Percentiles rank a stretch among this genome's conserved stretches.
Conservation (phyloP, 2,888 invertebrate genomes). For the Drosophila cyrtoloma region DNA sequence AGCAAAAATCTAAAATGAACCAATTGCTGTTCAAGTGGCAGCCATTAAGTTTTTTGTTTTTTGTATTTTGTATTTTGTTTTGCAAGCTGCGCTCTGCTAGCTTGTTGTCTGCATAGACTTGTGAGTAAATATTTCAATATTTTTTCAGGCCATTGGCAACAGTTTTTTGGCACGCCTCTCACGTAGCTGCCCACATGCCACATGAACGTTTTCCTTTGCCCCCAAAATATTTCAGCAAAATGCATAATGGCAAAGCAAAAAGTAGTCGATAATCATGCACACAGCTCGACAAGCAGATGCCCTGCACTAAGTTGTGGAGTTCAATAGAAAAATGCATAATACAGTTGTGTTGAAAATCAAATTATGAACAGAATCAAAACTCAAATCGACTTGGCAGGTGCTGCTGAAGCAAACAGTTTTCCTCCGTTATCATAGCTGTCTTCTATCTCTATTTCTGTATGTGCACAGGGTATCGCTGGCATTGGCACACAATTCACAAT, state of each 20-base stretch:
- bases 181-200: conserved; percentile 67
- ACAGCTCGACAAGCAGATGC: neutral
- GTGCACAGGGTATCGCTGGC: conserved; percentile 16
- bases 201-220: conserved; percentile 32
- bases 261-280: neutral
- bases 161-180: conserved; percentile 59
- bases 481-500: conserved; percentile 47
- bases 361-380: too few species aligned
- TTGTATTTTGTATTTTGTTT: neutral
- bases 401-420: neutral
- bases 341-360: too few species aligned
- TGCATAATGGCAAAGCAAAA: conserved; percentile 61
- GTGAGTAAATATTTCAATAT: conserved; percentile 68
- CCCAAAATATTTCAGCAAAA: conserved; percentile 55
- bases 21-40: conserved; percentile 18
- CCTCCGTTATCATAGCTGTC: neutral
- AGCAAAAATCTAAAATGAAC: conserved; percentile 1
- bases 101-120: conserved; percentile 16
- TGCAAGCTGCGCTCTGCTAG: conserved; percentile 7
- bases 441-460: too few species aligned
- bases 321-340: neutral
- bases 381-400: too few species aligned
- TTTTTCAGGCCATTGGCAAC: conserved; percentile 60
- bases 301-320: neutral
- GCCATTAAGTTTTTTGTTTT: conserved; percentile 4